Evolutionary conservation across 2,113 vertebrate genomes (phyloP).

Genomic region (Melanotaenia duboulayi): DNA sequence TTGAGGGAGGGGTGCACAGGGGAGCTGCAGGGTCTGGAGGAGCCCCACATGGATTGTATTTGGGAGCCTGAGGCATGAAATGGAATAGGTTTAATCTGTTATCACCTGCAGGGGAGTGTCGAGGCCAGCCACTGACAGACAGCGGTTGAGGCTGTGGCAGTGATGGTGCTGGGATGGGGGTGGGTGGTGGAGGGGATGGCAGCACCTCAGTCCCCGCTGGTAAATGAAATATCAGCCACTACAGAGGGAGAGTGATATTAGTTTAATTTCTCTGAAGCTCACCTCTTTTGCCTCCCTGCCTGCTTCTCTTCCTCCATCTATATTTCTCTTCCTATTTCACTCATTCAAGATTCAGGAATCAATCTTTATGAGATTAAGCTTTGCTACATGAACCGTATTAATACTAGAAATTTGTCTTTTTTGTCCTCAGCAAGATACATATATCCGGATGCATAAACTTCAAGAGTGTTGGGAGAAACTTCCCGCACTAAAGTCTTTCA

Average conservation of each 20-base stretch:
- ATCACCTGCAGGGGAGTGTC: slow-evolving; percentile 76
- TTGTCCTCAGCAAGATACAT: not conserved
- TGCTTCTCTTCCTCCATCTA: slow-evolving; percentile 13
- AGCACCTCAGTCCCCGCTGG: slow-evolving; percentile 62
- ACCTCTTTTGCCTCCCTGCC: slow-evolving; percentile 37
- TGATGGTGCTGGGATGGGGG: slow-evolving; percentile 14
- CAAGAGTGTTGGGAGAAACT: not conserved
- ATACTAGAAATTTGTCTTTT: slow-evolving; percentile 9
- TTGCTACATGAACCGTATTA: slow-evolving; percentile 8
- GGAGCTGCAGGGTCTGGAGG: slow-evolving; percentile 67
- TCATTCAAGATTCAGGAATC: slow-evolving; percentile 31
- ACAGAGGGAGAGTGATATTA: slow-evolving; percentile 70
- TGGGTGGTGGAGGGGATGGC: slow-evolving; percentile 17
- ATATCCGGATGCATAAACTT: not conserved
- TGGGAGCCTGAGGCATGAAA: slow-evolving; percentile 83
- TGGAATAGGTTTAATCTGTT: slow-evolving; percentile 84
- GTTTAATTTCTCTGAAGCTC: slow-evolving; percentile 71
- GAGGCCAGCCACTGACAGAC: slow-evolving; percentile 70
- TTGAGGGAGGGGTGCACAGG: slow-evolving; percentile 30
- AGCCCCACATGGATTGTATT: slow-evolving; percentile 82
- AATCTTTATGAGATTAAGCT: slow-evolving; percentile 21
- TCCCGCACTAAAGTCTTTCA: not conserved
- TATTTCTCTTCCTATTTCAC: slow-evolving; percentile 2
- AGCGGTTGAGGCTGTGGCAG: slow-evolving; percentile 49
- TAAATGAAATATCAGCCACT: slow-evolving; percentile 79